phyloP scores from a whole-genome alignment of 2,113 vertebrate genomes.

The Sinosuthora webbiana region DNA sequence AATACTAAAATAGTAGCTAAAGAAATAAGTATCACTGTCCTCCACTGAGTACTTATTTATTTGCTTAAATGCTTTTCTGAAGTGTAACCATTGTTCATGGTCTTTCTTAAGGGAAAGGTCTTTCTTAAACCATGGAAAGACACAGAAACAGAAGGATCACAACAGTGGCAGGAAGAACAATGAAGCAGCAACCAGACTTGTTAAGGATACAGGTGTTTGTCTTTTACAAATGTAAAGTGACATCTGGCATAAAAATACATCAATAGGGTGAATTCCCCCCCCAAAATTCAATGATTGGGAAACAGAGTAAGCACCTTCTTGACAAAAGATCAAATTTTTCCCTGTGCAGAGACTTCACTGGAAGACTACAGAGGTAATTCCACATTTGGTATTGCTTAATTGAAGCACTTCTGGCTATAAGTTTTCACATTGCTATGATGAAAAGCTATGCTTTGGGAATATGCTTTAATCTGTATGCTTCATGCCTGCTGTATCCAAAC shows the following conservation, averaged over 20 bases:
- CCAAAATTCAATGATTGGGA: background rate
- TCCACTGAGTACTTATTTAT: background rate
- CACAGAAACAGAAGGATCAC: background rate
- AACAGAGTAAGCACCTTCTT: background rate
- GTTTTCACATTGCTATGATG: background rate
- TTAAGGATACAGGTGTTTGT: background rate
- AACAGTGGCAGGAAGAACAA: background rate
- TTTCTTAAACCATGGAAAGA: background rate
- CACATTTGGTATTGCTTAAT: background rate
- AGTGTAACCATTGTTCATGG: background rate
- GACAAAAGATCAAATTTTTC: background rate
- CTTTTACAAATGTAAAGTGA: background rate
- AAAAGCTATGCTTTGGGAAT: background rate
- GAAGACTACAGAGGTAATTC: background rate
- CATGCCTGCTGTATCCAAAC: background rate
- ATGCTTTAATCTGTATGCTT: background rate
- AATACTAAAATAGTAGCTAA: constrained; percentile 14
- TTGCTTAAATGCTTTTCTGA: background rate
- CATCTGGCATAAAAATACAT: background rate
- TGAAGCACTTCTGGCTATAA: background rate
- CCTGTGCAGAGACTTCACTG: background rate
- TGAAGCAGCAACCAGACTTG: background rate
- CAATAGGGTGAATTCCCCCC: background rate
- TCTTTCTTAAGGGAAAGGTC: background rate
- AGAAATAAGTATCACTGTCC: background rate